Evolutionary conservation across 1,140 invertebrate genomes (phyloP), one percentile per base, ranked within the genome.

Genomic region (Pogonus chalceus): DNA sequence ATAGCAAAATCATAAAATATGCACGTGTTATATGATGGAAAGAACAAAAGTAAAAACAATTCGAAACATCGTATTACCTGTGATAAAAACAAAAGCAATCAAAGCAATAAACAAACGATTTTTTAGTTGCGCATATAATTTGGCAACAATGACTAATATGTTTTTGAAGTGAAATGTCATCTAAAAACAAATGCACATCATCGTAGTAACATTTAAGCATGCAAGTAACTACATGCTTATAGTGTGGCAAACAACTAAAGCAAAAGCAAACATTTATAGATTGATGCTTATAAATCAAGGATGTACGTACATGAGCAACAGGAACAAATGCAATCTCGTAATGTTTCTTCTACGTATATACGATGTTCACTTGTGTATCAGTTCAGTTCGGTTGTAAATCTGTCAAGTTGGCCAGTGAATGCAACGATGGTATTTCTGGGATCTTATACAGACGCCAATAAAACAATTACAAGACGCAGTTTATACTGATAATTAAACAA

Each of bases 181-280:
- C 26, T 31, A 31, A 31, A 31, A 31, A 56, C 49, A 52, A 51
- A 35, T 37, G 24, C 47, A 39, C 35, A 26, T 21, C 23, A 21
- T 35, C 43, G 52, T 20, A 43, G 48, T 48, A 48, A 26, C 26
- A 31, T 31, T 31, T 31, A 31, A 31, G 7, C 26, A 31, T 7
- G 14, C 14, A 4, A 31, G 26, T 14, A 7, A 31, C 26, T 4
- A 31, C 26, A 14, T 4, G 14, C 14, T 4, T 14, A 31, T 14
- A 7, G 26, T n/a, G n/a, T n/a, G n/a, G n/a, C n/a, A n/a, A n/a
- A n/a, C n/a, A n/a, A n/a, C n/a, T n/a, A n/a, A n/a, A n/a, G n/a
- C n/a, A n/a, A n/a, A n/a, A n/a, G n/a, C n/a, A n/a, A n/a, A n/a
- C n/a, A n/a, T 31, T 31, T 31, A 31, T 31, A 31, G 26, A 31